Percentiles rank a stretch among this genome's conserved stretches.
phyloP scores from a whole-genome alignment of 2,888 invertebrate genomes.

The Clivina fossor region DNA sequence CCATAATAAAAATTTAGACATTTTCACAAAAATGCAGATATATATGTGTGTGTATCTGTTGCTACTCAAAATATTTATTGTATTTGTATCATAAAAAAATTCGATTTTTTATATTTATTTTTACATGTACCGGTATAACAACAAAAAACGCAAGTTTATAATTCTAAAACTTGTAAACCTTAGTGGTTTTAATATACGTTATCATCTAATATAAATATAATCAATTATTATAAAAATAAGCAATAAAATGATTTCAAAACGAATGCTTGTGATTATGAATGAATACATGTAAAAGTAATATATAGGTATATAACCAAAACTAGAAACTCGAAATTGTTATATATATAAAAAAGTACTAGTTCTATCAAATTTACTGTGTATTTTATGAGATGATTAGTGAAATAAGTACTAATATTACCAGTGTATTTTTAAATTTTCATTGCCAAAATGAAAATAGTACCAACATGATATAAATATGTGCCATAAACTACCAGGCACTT shows the following conservation, averaged over 20 bases:
- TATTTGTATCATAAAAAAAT: no score
- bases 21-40: background rate
- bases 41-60: background rate
- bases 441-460: slow-evolving; percentile 18
- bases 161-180: no score
- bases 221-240: no score
- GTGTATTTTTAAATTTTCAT: slow-evolving; percentile 15
- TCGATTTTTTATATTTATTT: no score
- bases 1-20: background rate
- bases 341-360: no score
- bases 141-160: no score
- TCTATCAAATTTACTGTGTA: no score
- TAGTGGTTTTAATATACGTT: no score
- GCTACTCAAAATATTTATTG: background rate
- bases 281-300: slow-evolving; percentile 1
- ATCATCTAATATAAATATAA: no score
- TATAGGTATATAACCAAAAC: background rate
- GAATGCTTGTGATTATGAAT: background rate
- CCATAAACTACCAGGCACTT: slow-evolving; percentile 1
- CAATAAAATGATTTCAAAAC: no score
- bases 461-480: slow-evolving; percentile 17
- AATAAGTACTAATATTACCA: background rate
- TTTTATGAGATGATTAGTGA: background rate
- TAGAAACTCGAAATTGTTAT: no score
- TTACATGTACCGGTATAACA: no score